Conservation (phyloP, 2,113 vertebrate genomes). For the Cebidichthys violaceus region DNA sequence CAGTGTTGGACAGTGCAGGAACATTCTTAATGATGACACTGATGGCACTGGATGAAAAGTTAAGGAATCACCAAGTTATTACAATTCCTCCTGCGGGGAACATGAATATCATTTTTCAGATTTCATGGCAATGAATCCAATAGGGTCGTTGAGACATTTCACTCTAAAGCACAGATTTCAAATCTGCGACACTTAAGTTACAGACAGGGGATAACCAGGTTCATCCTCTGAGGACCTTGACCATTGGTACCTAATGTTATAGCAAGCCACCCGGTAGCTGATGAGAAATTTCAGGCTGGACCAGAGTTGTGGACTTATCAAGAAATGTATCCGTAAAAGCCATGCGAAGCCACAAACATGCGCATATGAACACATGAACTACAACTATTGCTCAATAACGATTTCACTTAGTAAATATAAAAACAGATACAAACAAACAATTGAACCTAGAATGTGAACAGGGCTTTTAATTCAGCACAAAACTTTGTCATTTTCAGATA, state of each 20-base stretch:
- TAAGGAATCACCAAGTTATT: too few relatives aligned
- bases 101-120: not conserved
- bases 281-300: too few relatives aligned
- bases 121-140: not conserved
- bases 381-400: not conserved
- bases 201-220: not conserved
- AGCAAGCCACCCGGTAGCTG: too few relatives aligned
- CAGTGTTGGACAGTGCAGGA: not conserved
- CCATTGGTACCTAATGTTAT: too few relatives aligned
- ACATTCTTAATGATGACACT: not conserved
- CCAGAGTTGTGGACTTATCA: too few relatives aligned
- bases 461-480: not conserved
- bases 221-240: too few relatives aligned
- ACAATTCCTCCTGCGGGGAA: not conserved
- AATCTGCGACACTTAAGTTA: not conserved
- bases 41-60: not conserved
- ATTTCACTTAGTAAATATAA: too few relatives aligned
- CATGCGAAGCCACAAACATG: not conserved
- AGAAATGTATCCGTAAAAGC: too few relatives aligned
- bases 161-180: not conserved
- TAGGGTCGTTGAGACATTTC: not conserved
- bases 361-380: not conserved
- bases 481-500: not conserved
- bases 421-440: not conserved
- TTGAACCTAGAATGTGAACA: not conserved